These are phyloP conservation scores for Stegostoma tigrinum DNA, from an alignment of 2,113 vertebrate genomes.

Conservation along the genomic window DNA sequence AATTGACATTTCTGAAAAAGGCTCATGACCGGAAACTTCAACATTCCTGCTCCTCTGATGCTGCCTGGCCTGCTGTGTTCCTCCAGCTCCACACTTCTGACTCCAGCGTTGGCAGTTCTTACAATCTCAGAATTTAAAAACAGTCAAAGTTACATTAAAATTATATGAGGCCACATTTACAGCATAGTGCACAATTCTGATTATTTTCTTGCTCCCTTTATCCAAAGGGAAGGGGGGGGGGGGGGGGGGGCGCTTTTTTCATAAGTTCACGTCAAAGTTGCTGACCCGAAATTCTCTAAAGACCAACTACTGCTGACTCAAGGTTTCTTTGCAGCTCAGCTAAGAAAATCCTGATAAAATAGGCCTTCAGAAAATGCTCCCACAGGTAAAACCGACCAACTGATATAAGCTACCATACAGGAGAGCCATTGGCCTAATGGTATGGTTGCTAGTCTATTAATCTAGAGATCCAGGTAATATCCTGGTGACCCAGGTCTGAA, in stretches of 20 bases:
- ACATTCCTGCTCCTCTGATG: too few relatives aligned
- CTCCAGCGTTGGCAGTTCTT: too few relatives aligned
- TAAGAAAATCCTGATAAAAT: not conserved
- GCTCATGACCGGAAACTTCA: too few relatives aligned
- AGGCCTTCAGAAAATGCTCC: not conserved
- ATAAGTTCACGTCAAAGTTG: not conserved
- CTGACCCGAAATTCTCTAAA: not conserved
- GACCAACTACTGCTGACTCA: not conserved
- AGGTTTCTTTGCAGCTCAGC: not conserved
- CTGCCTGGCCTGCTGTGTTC: too few relatives aligned
- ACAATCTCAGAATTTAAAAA: not conserved
- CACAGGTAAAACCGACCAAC: not conserved
- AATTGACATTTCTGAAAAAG: too few relatives aligned
- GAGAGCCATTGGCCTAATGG: too few relatives aligned
- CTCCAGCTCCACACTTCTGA: too few relatives aligned
- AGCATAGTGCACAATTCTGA: not conserved
- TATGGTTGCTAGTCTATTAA: too few relatives aligned
- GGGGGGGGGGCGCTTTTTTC: too few relatives aligned
- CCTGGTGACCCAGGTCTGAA: too few relatives aligned
- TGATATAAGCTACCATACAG: not conserved
- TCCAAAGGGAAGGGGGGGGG: not conserved
- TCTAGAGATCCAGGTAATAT: too few relatives aligned
- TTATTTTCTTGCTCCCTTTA: not conserved
- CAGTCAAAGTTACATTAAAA: not conserved
- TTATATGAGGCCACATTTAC: not conserved